Evolutionary conservation across 2,113 vertebrate species (phyloP).

Genomic region (Camelus dromedarius): DNA sequence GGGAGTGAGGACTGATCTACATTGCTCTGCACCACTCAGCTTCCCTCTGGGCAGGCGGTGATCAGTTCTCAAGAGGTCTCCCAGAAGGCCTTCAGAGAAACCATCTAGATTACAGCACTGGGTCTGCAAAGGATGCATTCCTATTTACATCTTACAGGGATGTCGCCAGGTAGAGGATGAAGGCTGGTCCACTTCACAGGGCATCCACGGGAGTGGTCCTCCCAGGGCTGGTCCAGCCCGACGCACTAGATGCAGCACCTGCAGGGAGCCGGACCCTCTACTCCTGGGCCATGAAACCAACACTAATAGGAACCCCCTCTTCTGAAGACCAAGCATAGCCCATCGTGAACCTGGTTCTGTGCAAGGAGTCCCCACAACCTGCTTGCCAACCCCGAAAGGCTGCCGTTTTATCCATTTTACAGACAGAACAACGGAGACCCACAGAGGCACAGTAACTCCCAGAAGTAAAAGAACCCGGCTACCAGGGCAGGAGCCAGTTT

Average conservation of each 20-base stretch:
- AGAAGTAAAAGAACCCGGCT: not conserved
- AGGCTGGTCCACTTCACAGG: not conserved
- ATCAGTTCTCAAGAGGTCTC: not conserved
- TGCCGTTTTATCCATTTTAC: rapidly evolving
- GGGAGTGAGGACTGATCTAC: rapidly evolving
- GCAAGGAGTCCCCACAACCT: not conserved
- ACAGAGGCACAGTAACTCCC: not conserved
- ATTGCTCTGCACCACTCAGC: rapidly evolving
- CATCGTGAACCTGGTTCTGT: rapidly evolving
- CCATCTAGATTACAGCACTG: rapidly evolving
- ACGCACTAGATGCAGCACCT: rapidly evolving
- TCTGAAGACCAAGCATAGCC: rapidly evolving
- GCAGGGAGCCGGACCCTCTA: rapidly evolving
- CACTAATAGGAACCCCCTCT: rapidly evolving
- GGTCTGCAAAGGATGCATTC: rapidly evolving
- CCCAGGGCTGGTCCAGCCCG: not conserved
- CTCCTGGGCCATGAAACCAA: not conserved
- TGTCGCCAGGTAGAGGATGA: rapidly evolving
- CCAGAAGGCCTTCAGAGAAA: not conserved
- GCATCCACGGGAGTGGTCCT: rapidly evolving
- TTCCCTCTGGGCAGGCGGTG: rapidly evolving
- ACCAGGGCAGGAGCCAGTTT: rapidly evolving
- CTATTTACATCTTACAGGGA: not conserved
- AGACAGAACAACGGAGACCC: not conserved
- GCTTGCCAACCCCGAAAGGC: not conserved